phyloP scores from a whole-genome alignment of 2,113 vertebrate species.

The Menura novaehollandiae region DNA sequence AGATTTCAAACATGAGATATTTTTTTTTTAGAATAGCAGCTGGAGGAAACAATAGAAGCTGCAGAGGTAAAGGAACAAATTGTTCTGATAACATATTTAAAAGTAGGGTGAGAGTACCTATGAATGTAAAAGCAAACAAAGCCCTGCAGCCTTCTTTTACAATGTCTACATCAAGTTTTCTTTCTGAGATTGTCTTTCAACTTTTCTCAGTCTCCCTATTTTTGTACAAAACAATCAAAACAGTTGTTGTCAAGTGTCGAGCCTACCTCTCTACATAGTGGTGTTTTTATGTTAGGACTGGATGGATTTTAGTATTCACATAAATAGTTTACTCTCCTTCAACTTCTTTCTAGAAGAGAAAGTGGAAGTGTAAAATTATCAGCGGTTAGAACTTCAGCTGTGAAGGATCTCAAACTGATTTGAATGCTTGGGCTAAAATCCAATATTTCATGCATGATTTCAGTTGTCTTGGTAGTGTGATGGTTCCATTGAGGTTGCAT shows the following conservation, averaged over 20 bases:
- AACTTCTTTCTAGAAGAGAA: neutral
- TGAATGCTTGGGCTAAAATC: neutral
- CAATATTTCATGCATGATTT: rapidly evolving
- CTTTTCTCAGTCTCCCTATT: neutral
- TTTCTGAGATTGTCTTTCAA: neutral
- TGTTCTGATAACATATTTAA: neutral
- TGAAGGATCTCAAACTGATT: neutral
- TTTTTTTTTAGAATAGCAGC: constrained; percentile 11
- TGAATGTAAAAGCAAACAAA: constrained; percentile 20
- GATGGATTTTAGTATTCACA: neutral
- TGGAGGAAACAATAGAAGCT: neutral
- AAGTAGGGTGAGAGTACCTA: neutral
- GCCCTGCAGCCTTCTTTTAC: neutral
- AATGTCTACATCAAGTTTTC: neutral
- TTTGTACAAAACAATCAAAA: neutral
- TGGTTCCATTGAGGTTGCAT: neutral
- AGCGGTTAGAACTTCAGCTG: neutral
- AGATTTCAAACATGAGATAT: neutral
- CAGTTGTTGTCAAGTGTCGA: neutral
- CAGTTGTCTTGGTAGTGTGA: neutral
- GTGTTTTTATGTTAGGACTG: neutral
- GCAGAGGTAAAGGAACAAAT: constrained; percentile 14
- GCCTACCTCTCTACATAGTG: neutral
- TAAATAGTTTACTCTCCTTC: neutral
- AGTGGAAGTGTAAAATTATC: neutral